Base-by-base conservation (phyloP, 2,797 vertebrate species). In the Semotilus atromaculatus region DNA sequence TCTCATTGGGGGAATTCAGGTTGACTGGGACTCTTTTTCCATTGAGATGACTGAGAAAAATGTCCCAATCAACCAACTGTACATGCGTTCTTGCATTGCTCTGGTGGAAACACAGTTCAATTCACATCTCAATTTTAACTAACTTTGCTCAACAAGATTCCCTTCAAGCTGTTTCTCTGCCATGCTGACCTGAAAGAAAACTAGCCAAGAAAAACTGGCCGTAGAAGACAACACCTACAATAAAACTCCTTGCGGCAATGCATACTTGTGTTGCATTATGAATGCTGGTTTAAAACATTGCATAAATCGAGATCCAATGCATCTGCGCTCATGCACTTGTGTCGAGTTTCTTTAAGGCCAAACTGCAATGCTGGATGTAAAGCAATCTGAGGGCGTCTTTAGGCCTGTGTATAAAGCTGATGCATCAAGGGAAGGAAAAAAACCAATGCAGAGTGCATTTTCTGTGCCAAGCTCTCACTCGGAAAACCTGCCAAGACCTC, bases 381-480 rank as follows among this genome's bases (percentile, higher is more conserved):
- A 82, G 26, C 29, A 60, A 62, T 9, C 64, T 1, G 7, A 70
- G 5, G 23, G 40, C 8, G 58, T 62, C 73, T 48, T 51, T 45
- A 14, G 29, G 29, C 31, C 68, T 58, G 80, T 48, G 48, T 64
- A 76, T 72, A 75, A 83, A 77, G 64, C 72, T 77, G 83, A 77
- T 76, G 72, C 80, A 62, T 82, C 71, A 82, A 66, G 31, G 7
- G 2, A 31, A 53, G 23, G 29, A 67, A 83, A 48, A 82, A 77
- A 79, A 60, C n/a, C 14, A 85, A 67, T 38, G 86, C 70, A 67
- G 86, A 85, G 36, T 45, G 48, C 88, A 81, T 29, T 77, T 87
- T 75, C 51, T 74, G 77, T 72, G 85, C 82, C 76, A 85, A 85
- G 62, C 34, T 67, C 68, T 77, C 48, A 31, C 80, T 48, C 23